A percentile compares a stretch with the other conserved stretches of the same genome.
phyloP scores from a whole-genome alignment of 2,113 vertebrate species.

The Dipodomys ordii region DNA sequence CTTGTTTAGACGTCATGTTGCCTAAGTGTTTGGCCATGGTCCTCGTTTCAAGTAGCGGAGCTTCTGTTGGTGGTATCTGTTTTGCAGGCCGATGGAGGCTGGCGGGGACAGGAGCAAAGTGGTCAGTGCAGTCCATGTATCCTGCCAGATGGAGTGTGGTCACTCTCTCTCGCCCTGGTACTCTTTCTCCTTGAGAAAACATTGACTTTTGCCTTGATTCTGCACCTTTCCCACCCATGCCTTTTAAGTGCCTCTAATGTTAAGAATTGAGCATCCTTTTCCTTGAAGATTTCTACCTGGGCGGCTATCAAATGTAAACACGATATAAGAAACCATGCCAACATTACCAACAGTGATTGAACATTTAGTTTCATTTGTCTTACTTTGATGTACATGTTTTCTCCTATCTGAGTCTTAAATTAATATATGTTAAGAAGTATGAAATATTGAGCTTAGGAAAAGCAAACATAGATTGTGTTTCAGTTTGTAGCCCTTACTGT shows the following conservation, averaged over 20 bases:
- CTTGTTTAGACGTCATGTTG: background rate
- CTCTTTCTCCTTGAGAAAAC: background rate
- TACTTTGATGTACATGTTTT: background rate
- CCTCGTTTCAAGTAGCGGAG: background rate
- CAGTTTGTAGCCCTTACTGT: background rate
- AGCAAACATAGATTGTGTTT: background rate
- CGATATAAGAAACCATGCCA: background rate
- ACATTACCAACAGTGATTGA: background rate
- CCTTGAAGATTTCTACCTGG: background rate
- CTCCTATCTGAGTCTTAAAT: background rate
- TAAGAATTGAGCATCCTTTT: background rate
- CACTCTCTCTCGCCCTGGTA: background rate
- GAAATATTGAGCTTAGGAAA: background rate
- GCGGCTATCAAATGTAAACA: background rate
- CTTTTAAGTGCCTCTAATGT: background rate
- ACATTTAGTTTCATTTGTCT: background rate
- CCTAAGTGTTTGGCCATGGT: background rate
- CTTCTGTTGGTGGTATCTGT: slow-evolving; percentile 38
- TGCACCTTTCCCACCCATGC: background rate
- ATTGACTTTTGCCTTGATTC: background rate
- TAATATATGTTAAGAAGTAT: background rate
- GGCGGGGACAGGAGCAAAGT: background rate
- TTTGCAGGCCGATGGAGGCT: background rate
- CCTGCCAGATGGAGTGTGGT: too few relatives aligned
- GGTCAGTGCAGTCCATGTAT: background rate